Evolutionary conservation across 2,888 invertebrate species (phyloP).

Genomic region (Taphrorychus bicolor): DNA sequence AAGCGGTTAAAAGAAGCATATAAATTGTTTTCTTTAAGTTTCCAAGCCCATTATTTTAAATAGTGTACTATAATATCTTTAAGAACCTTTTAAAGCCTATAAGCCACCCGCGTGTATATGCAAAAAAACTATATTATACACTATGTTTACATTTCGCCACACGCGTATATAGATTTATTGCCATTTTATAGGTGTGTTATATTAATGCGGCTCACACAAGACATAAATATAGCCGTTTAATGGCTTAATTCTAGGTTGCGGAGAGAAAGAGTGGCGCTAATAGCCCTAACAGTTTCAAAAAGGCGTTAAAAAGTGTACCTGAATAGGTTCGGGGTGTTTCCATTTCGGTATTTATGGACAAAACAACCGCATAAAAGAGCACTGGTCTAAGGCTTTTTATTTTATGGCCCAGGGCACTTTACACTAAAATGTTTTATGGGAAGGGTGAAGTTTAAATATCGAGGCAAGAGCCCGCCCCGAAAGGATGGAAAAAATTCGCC

Average conservation of each 20-base stretch:
- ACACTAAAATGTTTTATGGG: conserved; percentile 7
- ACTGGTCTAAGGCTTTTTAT: conserved; percentile 17
- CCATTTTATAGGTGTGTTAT: conserved; percentile 20
- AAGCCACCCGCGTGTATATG: too few relatives aligned
- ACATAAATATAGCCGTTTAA: conserved; percentile 25
- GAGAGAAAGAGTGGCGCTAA: conserved; percentile 13
- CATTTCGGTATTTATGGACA: conserved; percentile 20
- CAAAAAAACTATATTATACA: neutral
- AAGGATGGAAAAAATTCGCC: neutral
- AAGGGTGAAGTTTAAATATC: neutral
- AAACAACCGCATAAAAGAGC: conserved; percentile 15
- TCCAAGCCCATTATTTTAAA: too few relatives aligned
- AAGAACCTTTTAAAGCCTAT: too few relatives aligned
- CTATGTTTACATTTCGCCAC: conserved; percentile 5
- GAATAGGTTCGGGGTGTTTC: conserved; percentile 24
- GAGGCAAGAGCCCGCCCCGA: too few relatives aligned
- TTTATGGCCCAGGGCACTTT: conserved; percentile 13
- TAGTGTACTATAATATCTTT: too few relatives aligned
- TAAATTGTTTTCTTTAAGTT: too few relatives aligned
- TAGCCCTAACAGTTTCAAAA: conserved; percentile 15
- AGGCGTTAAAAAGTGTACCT: conserved; percentile 26
- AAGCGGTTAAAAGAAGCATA: too few relatives aligned
- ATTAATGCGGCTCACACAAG: conserved; percentile 18
- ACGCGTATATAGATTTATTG: conserved; percentile 19
- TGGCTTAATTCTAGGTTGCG: conserved; percentile 25